A percentile compares a stretch with the other conserved stretches of the same genome.
These are phyloP conservation scores for Cherax quadricarinatus DNA, from an alignment of 1,140 invertebrate species.

Conservation along the genomic window DNA sequence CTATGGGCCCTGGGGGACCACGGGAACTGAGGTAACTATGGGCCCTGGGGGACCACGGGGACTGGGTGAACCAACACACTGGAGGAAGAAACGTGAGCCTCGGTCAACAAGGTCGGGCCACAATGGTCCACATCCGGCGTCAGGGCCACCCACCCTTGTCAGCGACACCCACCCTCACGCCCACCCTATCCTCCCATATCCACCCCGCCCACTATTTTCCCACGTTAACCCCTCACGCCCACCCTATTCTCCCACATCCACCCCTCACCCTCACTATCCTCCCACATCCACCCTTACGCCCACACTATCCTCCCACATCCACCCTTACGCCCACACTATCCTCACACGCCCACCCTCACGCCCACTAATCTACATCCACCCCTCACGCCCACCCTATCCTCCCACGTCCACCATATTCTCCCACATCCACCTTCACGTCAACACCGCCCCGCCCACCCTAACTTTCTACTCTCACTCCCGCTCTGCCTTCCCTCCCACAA, in stretches of 20 bases:
- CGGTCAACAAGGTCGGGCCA: background rate
- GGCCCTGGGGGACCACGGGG: background rate
- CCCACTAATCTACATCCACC: background rate
- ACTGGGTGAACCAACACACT: background rate
- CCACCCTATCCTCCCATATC: background rate
- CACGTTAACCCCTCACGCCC: background rate
- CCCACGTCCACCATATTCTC: background rate
- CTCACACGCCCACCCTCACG: background rate
- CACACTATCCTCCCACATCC: too few relatives aligned
- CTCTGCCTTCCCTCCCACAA: background rate
- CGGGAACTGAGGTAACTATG: too few relatives aligned
- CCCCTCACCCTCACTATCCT: background rate
- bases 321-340: background rate
- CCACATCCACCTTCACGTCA: too few relatives aligned
- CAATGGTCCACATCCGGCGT: conserved; percentile 1
- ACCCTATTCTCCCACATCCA: background rate
- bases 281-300: background rate
- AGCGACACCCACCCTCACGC: background rate
- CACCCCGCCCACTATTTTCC: background rate
- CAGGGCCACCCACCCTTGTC: background rate
- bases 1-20: too few relatives aligned
- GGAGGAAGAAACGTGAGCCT: background rate
- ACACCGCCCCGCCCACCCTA: too few relatives aligned
- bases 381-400: background rate
- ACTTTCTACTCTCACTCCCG: too few relatives aligned